Percentiles rank a stretch among this genome's conserved stretches.
These are phyloP conservation scores for Thysanoteuthis rhombus DNA, from an alignment of 2,888 invertebrate species.

Conservation along the genomic window DNA sequence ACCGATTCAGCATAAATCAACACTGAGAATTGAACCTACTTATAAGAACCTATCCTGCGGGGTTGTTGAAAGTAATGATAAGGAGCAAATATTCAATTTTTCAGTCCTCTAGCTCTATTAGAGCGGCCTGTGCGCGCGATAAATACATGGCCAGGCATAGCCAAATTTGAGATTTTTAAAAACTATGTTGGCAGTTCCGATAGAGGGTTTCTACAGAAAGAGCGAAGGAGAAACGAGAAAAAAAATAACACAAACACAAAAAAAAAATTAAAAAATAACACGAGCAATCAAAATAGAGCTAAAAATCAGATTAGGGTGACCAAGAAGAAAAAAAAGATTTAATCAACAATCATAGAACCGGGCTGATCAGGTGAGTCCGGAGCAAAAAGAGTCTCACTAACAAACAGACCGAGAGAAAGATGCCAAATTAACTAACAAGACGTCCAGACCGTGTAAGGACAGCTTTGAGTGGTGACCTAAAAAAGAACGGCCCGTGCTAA, in stretches of 20 bases:
- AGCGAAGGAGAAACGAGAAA: not conserved
- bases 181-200: too few relatives aligned
- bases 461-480: not conserved
- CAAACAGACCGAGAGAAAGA: not conserved
- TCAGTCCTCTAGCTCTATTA: too few relatives aligned
- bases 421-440: not conserved
- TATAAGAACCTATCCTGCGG: too few relatives aligned
- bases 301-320: not conserved
- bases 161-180: too few relatives aligned
- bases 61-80: too few relatives aligned
- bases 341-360: not conserved
- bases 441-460: not conserved
- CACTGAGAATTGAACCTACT: too few relatives aligned
- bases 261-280: not conserved
- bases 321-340: not conserved
- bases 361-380: not conserved
- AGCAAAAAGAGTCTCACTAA: not conserved
- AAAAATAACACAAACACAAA: not conserved
- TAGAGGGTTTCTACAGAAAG: too few relatives aligned
- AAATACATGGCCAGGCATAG: too few relatives aligned
- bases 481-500: not conserved
- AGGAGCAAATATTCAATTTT: too few relatives aligned
- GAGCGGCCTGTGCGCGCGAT: too few relatives aligned
- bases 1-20: too few relatives aligned
- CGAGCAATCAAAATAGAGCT: not conserved